Percentiles rank a stretch among this genome's conserved stretches.
Conservation (phyloP, 30 jellyfish, hydroid and myxozoan genomes). For the Haliclystus octoradiatus region DNA sequence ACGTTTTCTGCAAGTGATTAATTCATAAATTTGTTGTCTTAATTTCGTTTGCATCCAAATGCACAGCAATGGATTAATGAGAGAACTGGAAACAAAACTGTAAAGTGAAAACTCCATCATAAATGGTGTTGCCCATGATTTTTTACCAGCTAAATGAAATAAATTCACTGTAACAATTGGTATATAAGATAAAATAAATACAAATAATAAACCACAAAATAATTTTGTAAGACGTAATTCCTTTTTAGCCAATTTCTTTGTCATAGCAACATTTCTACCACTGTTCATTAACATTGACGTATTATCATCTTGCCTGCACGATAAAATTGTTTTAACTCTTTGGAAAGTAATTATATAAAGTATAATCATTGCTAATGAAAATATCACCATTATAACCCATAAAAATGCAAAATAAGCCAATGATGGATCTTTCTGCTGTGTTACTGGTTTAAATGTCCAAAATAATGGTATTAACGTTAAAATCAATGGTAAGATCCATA, state of each 20-base stretch:
- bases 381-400: not conserved
- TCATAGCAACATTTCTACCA: not conserved
- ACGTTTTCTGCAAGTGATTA: not conserved
- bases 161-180: not conserved
- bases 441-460: not conserved
- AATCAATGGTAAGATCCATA: not conserved
- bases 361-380: not conserved
- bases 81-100: not conserved
- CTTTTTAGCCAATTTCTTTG: not conserved
- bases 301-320: not conserved
- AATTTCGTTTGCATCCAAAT: not conserved
- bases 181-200: not conserved
- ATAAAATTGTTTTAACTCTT: not conserved
- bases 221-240: not conserved
- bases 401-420: not conserved
- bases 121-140: not conserved
- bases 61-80: not conserved
- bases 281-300: not conserved
- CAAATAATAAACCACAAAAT: not conserved
- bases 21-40: not conserved
- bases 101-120: not conserved
- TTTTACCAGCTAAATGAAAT: not conserved
- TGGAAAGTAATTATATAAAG: not conserved
- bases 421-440: not conserved
- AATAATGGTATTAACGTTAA: not conserved